Base-by-base conservation (phyloP, 2,113 vertebrate species). In the Boulengeromyrus knoepffleri region DNA sequence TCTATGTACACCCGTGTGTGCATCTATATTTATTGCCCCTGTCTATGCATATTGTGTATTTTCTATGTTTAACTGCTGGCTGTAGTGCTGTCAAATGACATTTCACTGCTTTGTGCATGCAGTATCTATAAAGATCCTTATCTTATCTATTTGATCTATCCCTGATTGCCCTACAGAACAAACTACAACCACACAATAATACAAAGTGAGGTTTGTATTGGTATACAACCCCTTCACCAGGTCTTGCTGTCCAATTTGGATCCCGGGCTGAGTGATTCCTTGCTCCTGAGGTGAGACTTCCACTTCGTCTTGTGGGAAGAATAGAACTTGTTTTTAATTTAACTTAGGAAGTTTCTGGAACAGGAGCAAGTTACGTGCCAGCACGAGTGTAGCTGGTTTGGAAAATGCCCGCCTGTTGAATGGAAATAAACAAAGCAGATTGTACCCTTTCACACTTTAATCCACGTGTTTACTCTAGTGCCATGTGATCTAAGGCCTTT, bases 401-500 rank as follows among this genome's bases (percentile, higher is more conserved):
- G 62, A 70, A 70, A 70, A 70, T 27, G n/a, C n/a, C 62, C n/a
- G 9, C 62, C n/a, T 27, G 62, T 12, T 27, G 62, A 66, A 66
- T 12, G 62, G 27, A 70, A 27, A 70, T 70, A 70, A 31, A 70
- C 62, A 70, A 70, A 70, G 62, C 62, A 70, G 15, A 80, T 42
- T 42, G 13, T 80, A 36, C 31, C 74, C 74, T 42, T 80, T 80
- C 74, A 42, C 74, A 80, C 36, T 19, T 80, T 19, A 80, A 80
- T 80, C 31, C 27, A 52, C 9, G 19, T 12, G 9, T 80, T 80
- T 80, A 80, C 36, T 77, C 27, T 87, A 53, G 10, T 21, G 53
- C 2, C 45, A 4, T 83, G 85, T 62, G 80, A 88, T 85, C 83
- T 90, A 85, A 91, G 39, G 27, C 6, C 39, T 24, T 77, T 85